A percentile compares a stretch with the other conserved stretches of the same genome.
Conservation (phyloP, 2,797 vertebrate genomes). For the Poecilia wingei region DNA sequence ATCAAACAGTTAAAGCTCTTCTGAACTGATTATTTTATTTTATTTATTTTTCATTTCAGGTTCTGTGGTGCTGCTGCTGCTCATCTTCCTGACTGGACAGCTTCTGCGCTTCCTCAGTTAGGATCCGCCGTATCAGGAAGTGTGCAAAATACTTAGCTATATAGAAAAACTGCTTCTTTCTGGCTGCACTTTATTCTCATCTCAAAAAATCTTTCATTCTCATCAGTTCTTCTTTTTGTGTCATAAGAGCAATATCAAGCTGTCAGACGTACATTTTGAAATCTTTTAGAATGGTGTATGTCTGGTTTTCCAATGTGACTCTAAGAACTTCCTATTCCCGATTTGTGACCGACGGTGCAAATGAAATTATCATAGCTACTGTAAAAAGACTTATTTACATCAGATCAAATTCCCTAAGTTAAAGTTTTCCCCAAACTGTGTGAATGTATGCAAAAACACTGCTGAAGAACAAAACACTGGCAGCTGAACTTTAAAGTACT, state of each 20-base stretch:
- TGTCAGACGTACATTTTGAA: not conserved
- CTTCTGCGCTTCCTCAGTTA: not conserved
- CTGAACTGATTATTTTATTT: not conserved
- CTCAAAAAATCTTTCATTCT: not conserved
- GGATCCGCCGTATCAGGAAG: not conserved
- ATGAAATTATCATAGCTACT: not conserved
- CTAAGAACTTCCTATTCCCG: rapidly evolving
- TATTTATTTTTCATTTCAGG: conserved; percentile 7
- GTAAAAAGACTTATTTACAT: not conserved
- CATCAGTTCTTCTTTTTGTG: not conserved
- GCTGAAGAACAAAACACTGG: not conserved
- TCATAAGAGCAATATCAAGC: not conserved
- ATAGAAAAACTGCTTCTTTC: not conserved
- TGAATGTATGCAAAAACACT: not conserved
- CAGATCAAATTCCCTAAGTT: not conserved
- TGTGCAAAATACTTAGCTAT: not conserved
- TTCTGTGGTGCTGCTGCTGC: not conserved
- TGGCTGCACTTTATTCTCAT: not conserved
- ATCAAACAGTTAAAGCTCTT: not conserved
- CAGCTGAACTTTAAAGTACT: not conserved
- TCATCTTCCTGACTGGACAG: not conserved
- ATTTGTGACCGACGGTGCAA: not conserved
- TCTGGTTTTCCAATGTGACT: not conserved
- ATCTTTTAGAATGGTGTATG: not conserved
- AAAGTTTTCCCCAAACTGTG: not conserved